Evolutionary conservation across 2,797 vertebrate species (phyloP).

Genomic region (Arrhamphus sclerolepis): DNA sequence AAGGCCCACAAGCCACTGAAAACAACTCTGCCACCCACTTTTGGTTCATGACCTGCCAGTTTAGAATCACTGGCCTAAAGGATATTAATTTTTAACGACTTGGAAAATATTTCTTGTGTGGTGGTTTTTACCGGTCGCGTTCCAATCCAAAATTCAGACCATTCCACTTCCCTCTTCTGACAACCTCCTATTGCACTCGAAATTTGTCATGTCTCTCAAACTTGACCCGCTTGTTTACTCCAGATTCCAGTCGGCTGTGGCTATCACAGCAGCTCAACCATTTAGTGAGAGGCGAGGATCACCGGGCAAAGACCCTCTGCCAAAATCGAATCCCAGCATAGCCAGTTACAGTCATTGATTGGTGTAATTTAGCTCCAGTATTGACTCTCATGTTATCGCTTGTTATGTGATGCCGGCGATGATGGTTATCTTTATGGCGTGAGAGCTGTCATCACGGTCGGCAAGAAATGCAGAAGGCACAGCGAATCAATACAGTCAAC

Average conservation of each 20-base stretch:
- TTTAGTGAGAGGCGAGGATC: conserved; percentile 46
- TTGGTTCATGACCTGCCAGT: too few species aligned
- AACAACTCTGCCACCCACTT: too few species aligned
- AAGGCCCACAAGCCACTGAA: too few species aligned
- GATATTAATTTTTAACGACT: too few species aligned
- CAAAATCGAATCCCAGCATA: conserved; percentile 31
- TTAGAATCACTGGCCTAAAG: too few species aligned
- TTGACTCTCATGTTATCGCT: conserved; percentile 45
- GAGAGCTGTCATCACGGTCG: conserved; percentile 41
- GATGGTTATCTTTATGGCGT: conserved; percentile 39
- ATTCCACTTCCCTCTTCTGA: not conserved
- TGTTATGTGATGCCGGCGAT: conserved; percentile 20
- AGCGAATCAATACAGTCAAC: conserved; percentile 58
- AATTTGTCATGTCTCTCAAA: not conserved
- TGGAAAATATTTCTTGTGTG: too few species aligned
- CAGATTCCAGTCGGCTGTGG: not conserved
- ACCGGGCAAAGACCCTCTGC: conserved; percentile 43
- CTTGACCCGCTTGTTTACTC: conserved; percentile 23
- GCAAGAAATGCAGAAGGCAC: conserved; percentile 42
- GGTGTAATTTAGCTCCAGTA: conserved; percentile 35
- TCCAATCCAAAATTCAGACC: not conserved
- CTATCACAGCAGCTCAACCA: conserved; percentile 19
- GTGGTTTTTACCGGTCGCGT: too few species aligned
- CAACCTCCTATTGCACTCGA: not conserved
- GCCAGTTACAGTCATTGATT: conserved; percentile 47